Conservation (phyloP, 2,113 vertebrate species). For the Centropus bengalensis region DNA sequence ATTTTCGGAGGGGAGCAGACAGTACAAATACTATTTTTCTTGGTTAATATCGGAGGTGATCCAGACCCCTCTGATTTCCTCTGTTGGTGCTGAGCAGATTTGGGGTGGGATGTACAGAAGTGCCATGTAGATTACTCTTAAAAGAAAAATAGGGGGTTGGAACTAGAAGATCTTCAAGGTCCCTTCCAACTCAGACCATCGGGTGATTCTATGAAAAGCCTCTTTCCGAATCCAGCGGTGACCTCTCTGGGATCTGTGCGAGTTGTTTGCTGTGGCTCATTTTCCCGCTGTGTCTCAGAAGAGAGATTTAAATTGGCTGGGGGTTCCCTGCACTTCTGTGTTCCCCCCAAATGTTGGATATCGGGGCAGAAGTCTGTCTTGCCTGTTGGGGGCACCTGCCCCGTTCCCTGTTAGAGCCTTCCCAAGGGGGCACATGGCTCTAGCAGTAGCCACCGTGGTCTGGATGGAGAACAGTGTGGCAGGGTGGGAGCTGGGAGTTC, state of each 20-base stretch:
- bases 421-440: not conserved
- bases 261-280: not conserved
- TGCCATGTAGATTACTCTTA: not conserved
- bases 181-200: too few relatives aligned
- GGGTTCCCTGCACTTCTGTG: not conserved
- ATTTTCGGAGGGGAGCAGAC: not conserved
- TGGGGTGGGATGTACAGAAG: not conserved
- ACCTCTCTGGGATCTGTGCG: not conserved
- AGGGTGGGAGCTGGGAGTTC: not conserved
- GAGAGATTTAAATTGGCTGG: not conserved
- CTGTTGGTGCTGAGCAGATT: not conserved
- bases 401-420: not conserved
- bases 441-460: not conserved
- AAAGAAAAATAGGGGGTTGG: not conserved
- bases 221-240: not conserved
- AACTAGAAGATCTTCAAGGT: too few relatives aligned
- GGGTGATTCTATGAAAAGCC: not conserved
- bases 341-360: not conserved
- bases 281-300: not conserved
- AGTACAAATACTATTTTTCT: not conserved
- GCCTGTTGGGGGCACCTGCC: not conserved
- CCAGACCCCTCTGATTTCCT: not conserved
- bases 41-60: not conserved
- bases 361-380: not conserved
- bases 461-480: not conserved